phyloP scores from a whole-genome alignment of 1,140 invertebrate genomes.

The Cydia pomonella region DNA sequence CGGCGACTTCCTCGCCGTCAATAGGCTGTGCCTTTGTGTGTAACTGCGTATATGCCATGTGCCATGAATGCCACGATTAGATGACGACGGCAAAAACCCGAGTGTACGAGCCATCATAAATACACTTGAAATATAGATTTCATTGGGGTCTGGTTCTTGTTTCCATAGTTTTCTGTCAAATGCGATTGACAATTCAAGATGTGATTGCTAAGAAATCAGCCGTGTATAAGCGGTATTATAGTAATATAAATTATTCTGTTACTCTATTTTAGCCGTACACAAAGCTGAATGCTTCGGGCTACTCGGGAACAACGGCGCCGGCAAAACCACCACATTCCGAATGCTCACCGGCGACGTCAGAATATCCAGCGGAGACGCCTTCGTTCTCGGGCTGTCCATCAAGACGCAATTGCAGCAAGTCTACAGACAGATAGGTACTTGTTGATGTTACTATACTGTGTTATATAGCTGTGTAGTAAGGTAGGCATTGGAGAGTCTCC shows the following conservation, averaged over 20 bases:
- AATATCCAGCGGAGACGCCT: constrained; percentile 76
- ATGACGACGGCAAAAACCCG: too few relatives aligned
- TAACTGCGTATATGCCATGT: too few relatives aligned
- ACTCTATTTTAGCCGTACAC: constrained; percentile 54
- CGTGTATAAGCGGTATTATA: too few relatives aligned
- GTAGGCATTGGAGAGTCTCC: too few relatives aligned
- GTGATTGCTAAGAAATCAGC: too few relatives aligned
- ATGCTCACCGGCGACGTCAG: constrained; percentile 92
- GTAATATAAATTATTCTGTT: neutral
- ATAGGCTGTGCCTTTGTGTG: constrained; percentile 84
- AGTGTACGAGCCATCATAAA: too few relatives aligned
- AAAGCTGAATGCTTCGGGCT: constrained; percentile 91
- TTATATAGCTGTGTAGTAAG: too few relatives aligned
- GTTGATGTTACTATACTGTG: neutral
- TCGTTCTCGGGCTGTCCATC: constrained; percentile 80
- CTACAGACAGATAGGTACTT: constrained; percentile 80
- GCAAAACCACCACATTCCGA: constrained; percentile 93
- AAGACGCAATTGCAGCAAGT: constrained; percentile 80
- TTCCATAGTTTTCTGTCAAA: too few relatives aligned
- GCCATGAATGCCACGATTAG: too few relatives aligned
- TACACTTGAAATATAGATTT: too few relatives aligned
- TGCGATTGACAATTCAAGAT: too few relatives aligned
- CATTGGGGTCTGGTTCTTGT: too few relatives aligned
- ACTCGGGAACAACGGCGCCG: constrained; percentile 93
- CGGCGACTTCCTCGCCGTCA: constrained; percentile 85